These are phyloP conservation scores for Maconellicoccus hirsutus DNA, from an alignment of 1,140 invertebrate genomes.

Conservation along the genomic window DNA sequence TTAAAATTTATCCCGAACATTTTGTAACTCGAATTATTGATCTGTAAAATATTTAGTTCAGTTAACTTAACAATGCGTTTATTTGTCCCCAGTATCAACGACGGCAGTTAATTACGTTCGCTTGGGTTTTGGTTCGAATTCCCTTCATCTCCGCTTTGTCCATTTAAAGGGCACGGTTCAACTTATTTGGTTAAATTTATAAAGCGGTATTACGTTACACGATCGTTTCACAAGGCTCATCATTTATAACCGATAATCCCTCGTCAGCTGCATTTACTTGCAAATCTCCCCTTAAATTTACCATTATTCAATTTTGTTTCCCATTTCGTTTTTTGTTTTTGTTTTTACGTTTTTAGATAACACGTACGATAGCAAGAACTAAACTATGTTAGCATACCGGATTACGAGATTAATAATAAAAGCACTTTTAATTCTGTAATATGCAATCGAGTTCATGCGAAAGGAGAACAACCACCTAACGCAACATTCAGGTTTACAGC, in stretches of 20 bases:
- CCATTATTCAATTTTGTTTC: neutral
- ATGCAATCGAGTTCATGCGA: too few relatives aligned
- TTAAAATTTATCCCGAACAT: neutral
- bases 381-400: neutral
- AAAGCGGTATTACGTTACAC: constrained; percentile 3
- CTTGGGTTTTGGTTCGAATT: neutral
- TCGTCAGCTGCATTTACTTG: constrained; percentile 19
- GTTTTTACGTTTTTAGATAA: neutral
- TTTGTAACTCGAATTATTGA: neutral
- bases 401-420: neutral
- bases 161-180: neutral
- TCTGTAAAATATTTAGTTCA: neutral
- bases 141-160: neutral
- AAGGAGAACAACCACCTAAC: too few relatives aligned
- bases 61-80: neutral
- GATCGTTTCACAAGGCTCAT: constrained; percentile 13
- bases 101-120: neutral
- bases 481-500: too few relatives aligned
- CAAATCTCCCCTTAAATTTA: constrained; percentile 14
- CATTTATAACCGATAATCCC: constrained; percentile 18
- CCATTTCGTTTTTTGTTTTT: neutral
- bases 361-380: neutral
- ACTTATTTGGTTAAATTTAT: constrained; percentile 1
- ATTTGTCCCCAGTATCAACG: neutral
- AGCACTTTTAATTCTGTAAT: neutral